Conservation (phyloP, 2,797 vertebrate genomes). For the Todus mexicanus region DNA sequence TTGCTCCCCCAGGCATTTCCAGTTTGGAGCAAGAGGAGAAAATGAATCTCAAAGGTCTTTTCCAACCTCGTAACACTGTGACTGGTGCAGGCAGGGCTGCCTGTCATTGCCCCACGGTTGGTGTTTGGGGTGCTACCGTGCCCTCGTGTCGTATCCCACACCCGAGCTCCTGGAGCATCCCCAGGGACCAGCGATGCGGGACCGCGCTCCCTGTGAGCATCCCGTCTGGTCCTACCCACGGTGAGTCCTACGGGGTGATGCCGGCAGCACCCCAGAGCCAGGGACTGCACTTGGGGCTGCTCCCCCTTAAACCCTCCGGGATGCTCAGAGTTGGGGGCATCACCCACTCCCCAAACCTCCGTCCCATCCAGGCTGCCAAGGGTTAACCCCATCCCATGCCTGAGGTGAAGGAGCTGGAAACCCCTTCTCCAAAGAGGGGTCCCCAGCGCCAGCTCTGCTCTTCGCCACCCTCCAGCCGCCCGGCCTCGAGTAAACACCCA, state of each 20-base stretch:
- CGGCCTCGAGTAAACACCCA: background rate
- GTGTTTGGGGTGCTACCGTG: too few relatives aligned
- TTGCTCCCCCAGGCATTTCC: background rate
- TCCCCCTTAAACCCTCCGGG: background rate
- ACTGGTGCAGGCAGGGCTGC: background rate
- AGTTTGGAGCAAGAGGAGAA: background rate
- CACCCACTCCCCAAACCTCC: too few relatives aligned
- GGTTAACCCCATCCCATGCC: background rate
- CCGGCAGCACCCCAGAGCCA: background rate
- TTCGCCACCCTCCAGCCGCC: background rate
- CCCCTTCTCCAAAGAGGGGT: background rate
- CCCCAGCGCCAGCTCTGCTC: background rate
- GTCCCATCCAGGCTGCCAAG: background rate
- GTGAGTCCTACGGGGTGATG: rapidly evolving
- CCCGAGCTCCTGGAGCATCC: background rate
- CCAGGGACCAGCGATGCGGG: background rate
- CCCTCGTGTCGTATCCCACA: background rate
- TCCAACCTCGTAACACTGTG: too few relatives aligned
- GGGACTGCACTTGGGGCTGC: background rate
- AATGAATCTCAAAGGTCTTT: too few relatives aligned
- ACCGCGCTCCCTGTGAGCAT: rapidly evolving
- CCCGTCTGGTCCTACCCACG: background rate
- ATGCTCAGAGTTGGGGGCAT: background rate
- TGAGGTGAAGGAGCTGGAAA: background rate
- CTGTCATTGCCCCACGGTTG: background rate